Evolutionary conservation across 2,797 vertebrate species (phyloP), one percentile per base, ranked within the genome.

Genomic region (Notolepis coatsorum): DNA sequence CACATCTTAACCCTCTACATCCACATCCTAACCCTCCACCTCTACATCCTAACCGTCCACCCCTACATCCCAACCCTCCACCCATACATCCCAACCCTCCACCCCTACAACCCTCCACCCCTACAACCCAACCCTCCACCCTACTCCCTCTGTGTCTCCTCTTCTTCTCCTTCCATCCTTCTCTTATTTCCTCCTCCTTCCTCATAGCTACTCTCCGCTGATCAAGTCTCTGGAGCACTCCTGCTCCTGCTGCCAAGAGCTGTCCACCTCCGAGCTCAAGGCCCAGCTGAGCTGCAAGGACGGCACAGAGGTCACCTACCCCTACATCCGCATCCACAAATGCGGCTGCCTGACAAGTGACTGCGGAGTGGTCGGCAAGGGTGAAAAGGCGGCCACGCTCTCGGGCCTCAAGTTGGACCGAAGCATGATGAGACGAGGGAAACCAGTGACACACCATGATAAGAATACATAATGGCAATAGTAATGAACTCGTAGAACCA

Each of bases 181-280:
- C 4, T 1, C 7, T 18, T 43, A 6, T n/a, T 23, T 8, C 18
- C 7, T 2, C 30, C 5, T 28, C 10, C 55, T 5, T 63, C 18
- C 39, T n/a, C 20, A 20, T 37, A 96, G 95, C 80, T 95, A 92
- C 81, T 94, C 93, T 0, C 20, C 70, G 35, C 79, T 87, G 66
- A 63, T 77, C 12, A 80, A 31, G 47, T 66, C 84, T 28, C 64
- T 95, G 77, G 63, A 92, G 62, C 92, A 85, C 42, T 84, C 66
- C 23, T 96, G 95, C 55, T 79, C 81, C 59, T 97, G 95, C 79
- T 97, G 95, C 69, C 93, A 85, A 70, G 94, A 96, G 77, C 59
- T 73, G 39, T 64, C 58, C 64, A 88, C 83, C 13, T 92, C 89
- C 0, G 1, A 85, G 61, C 81, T 64, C 12, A 63, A 79, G 1